These are phyloP conservation scores for Bufotes viridis DNA, from an alignment of 2,797 vertebrate genomes.

Conservation along the genomic window DNA sequence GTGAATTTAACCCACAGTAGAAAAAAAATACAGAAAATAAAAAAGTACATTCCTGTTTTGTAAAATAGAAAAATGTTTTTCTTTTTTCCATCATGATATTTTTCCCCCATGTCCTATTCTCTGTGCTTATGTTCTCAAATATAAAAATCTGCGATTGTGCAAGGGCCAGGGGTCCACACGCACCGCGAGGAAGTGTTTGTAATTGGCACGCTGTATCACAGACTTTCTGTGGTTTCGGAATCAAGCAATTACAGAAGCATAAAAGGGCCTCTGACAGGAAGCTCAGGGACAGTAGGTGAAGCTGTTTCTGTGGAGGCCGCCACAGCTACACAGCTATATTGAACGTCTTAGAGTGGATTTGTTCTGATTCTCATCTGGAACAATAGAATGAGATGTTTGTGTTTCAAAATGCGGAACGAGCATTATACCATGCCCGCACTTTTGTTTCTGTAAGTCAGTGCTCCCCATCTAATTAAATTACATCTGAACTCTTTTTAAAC, in stretches of 20 bases:
- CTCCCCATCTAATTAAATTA: slow-evolving; percentile 36
- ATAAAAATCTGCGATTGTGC: slow-evolving; percentile 44
- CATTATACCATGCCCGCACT: slow-evolving; percentile 25
- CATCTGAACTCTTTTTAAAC: slow-evolving; percentile 8
- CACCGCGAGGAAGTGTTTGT: slow-evolving; percentile 34
- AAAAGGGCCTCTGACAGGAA: slow-evolving; percentile 49
- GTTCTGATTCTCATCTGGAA: slow-evolving; percentile 29
- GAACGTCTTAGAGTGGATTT: slow-evolving; percentile 56
- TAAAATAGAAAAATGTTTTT: slow-evolving; percentile 11
- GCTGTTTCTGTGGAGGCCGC: slow-evolving; percentile 17
- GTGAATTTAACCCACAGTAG: background rate
- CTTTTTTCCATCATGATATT: slow-evolving; percentile 29
- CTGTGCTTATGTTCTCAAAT: slow-evolving; percentile 37
- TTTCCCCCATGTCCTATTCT: slow-evolving; percentile 5
- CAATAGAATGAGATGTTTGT: slow-evolving; percentile 51
- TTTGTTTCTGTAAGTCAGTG: background rate
- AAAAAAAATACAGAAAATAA: background rate
- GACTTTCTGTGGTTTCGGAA: slow-evolving; percentile 42
- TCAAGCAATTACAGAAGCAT: slow-evolving; percentile 52
- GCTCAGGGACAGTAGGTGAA: slow-evolving; percentile 47
- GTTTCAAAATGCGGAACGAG: slow-evolving; percentile 32
- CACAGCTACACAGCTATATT: slow-evolving; percentile 44
- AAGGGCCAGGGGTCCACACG: slow-evolving; percentile 31
- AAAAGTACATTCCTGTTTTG: slow-evolving; percentile 30
- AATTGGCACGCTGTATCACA: slow-evolving; percentile 52